These are phyloP conservation scores for Sebastes steindachneri DNA, from an alignment of 2,797 vertebrate genomes.

Conservation along the genomic window DNA sequence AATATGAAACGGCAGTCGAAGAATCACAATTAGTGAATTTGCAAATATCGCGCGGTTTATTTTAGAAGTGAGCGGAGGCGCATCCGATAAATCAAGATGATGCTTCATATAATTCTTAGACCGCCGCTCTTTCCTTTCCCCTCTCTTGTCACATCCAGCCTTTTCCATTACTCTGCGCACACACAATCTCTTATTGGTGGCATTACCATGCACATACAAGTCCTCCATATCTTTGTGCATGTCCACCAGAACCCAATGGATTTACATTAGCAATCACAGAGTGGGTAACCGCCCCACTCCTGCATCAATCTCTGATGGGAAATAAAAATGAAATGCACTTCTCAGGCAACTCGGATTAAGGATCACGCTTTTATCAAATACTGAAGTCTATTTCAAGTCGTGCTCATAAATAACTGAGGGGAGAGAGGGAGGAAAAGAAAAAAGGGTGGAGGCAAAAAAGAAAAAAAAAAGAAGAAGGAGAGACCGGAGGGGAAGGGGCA, in stretches of 20 bases:
- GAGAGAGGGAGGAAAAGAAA: conserved; percentile 38
- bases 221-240: conserved; percentile 56
- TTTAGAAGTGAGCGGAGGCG: neutral
- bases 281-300: conserved; percentile 54
- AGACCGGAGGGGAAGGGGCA: conserved; percentile 21
- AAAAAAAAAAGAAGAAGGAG: conserved; percentile 8
- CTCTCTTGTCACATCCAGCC: neutral
- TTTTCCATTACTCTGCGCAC: conserved; percentile 11
- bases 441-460: conserved; percentile 16
- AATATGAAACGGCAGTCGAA: conserved; percentile 20
- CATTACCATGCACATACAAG: conserved; percentile 44
- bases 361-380: conserved; percentile 82
- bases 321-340: conserved; percentile 83
- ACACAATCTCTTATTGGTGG: conserved; percentile 24
- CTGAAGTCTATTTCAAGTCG: conserved; percentile 83
- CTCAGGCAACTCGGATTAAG: conserved; percentile 80
- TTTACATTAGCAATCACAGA: conserved; percentile 78
- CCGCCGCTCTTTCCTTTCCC: neutral
- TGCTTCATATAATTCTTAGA: neutral
- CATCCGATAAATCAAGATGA: conserved; percentile 35
- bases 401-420: conserved; percentile 81
- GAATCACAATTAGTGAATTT: conserved; percentile 30
- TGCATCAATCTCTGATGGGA: conserved; percentile 78
- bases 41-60: conserved; percentile 5
- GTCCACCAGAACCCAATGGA: conserved; percentile 68